A percentile compares a stretch with the other conserved stretches of the same genome.
These are phyloP conservation scores for Orchesellides sinensis DNA, from an alignment of 2,888 invertebrate species.

Conservation along the genomic window DNA sequence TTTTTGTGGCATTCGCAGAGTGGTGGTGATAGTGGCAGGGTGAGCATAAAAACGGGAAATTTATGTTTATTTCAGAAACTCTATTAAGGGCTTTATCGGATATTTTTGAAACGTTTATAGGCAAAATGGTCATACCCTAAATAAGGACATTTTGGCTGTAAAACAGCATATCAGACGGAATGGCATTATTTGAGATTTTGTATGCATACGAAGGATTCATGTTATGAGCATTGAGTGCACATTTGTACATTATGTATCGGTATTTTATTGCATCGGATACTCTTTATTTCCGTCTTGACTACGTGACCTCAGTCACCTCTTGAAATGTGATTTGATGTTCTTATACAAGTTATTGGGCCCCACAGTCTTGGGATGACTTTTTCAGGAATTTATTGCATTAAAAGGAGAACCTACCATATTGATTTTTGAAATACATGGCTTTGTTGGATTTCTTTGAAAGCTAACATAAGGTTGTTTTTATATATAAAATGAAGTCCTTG, in stretches of 20 bases:
- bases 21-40: not conserved
- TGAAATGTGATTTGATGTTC: conserved; percentile 33
- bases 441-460: no score
- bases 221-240: no score
- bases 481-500: no score
- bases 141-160: conserved; percentile 20
- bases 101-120: conserved; percentile 12
- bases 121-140: conserved; percentile 4
- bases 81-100: conserved; percentile 5
- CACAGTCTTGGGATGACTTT: not conserved
- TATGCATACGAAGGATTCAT: not conserved
- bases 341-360: not conserved
- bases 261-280: conserved; percentile 43
- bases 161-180: not conserved
- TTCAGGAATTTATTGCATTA: not conserved
- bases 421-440: no score
- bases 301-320: conserved; percentile 30
- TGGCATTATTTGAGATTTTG: not conserved
- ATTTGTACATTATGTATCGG: conserved; percentile 21
- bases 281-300: conserved; percentile 15
- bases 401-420: no score
- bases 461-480: no score
- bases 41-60: not conserved
- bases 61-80: conserved; percentile 38
- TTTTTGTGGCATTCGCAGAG: not conserved